Conservation (phyloP, 1,140 invertebrate species). For the Probaryconus sp. region DNA sequence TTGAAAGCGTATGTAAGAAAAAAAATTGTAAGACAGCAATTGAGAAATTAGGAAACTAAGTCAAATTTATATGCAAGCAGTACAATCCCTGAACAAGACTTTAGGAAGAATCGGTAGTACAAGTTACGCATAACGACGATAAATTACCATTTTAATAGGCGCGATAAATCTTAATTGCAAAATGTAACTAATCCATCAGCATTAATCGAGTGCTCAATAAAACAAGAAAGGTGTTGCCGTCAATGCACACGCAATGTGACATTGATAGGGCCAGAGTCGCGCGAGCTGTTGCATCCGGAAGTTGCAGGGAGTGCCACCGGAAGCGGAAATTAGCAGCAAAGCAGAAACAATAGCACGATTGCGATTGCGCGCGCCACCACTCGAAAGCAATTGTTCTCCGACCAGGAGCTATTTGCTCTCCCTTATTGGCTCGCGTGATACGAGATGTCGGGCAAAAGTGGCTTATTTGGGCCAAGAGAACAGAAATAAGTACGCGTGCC, state of each 20-base stretch:
- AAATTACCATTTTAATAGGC: not conserved
- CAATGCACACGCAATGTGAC: slow-evolving; percentile 27
- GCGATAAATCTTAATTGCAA: slow-evolving; percentile 18
- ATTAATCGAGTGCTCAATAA: slow-evolving; percentile 23
- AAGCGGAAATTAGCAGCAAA: slow-evolving; percentile 73
- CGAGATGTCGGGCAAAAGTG: slow-evolving; percentile 28
- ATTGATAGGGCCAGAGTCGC: slow-evolving; percentile 31
- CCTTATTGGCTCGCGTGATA: slow-evolving; percentile 21
- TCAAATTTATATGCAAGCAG: too few relatives aligned
- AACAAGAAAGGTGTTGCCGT: slow-evolving; percentile 4
- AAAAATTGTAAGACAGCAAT: too few relatives aligned
- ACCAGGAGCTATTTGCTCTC: slow-evolving; percentile 37
- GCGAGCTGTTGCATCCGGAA: slow-evolving; percentile 65
- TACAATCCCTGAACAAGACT: too few relatives aligned
- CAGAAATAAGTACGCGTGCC: not conserved
- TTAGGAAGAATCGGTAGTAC: too few relatives aligned
- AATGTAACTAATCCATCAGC: slow-evolving; percentile 14
- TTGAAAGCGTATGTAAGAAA: too few relatives aligned
- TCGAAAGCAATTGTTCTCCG: slow-evolving; percentile 55
- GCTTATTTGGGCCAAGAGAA: slow-evolving; percentile 1
- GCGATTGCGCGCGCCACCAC: slow-evolving; percentile 33
- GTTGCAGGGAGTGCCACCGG: slow-evolving; percentile 66
- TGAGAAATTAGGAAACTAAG: too few relatives aligned
- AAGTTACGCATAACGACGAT: too few relatives aligned
- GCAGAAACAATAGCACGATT: slow-evolving; percentile 65